A percentile compares a stretch with the other conserved stretches of the same genome.
phyloP scores from a whole-genome alignment of 2,797 vertebrate genomes.

The Onychomys leucogaster region DNA sequence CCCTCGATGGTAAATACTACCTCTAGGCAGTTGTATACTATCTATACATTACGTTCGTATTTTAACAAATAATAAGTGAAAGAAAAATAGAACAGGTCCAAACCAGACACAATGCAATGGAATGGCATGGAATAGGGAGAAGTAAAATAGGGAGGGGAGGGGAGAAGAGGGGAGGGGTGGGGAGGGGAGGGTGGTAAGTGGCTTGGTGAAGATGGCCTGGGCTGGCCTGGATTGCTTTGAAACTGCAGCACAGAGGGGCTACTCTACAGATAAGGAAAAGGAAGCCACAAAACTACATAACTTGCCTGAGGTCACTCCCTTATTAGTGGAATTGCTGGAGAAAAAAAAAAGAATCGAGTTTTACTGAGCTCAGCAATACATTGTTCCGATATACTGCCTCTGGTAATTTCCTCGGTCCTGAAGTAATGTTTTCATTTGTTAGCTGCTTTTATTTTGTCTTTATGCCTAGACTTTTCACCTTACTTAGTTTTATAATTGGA shows the following conservation, averaged over 20 bases:
- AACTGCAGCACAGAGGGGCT: neutral
- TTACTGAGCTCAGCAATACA: neutral
- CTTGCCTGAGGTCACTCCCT: neutral
- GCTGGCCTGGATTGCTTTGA: neutral
- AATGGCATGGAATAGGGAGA: neutral
- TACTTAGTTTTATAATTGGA: constrained; percentile 54
- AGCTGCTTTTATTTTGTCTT: constrained; percentile 44
- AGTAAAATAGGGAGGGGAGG: neutral
- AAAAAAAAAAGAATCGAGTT: neutral
- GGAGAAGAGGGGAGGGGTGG: neutral
- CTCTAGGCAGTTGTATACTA: constrained; percentile 1
- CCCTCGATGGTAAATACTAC: neutral
- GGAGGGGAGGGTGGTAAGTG: accelerated
- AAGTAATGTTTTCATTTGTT: constrained; percentile 34
- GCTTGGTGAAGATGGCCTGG: neutral
- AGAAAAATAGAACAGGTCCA: neutral
- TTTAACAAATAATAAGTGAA: constrained; percentile 37
- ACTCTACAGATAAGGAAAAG: neutral
- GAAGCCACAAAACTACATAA: neutral
- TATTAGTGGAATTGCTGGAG: neutral
- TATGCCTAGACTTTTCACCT: constrained; percentile 32
- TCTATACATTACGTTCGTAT: neutral
- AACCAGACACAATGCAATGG: neutral
- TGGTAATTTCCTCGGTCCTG: constrained; percentile 6
- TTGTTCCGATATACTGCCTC: neutral